Evolutionary conservation across 1,140 invertebrate genomes (phyloP), one percentile per base, ranked within the genome.

Genomic region (Bombus confusus): DNA sequence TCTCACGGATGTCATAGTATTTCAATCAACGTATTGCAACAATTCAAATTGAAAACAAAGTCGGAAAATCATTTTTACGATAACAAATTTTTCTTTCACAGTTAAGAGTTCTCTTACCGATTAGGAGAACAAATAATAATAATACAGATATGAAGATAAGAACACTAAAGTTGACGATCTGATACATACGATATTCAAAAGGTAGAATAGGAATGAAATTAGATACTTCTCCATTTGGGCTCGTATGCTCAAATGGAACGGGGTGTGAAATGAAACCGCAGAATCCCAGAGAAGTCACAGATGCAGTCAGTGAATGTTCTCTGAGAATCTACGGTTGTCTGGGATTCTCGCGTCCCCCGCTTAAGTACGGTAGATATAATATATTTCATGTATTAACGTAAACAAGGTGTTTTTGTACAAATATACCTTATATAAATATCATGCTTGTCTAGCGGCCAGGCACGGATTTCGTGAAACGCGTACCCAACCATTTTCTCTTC

Each of bases 341-440:
- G 2, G 28, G 25, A 25, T 31, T 28, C 59, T 31, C 59, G 41
- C 39, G 57, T 81, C 34, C 37, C 47, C 47, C 75, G 43, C 39
- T 81, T 41, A 79, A 78, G 57, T 86, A 77, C 66, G 79, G 74
- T 91, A 88, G 83, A 90, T 89, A 91, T 91, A 90, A 93, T 90
- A 89, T 92, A 91, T 91, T 91, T 91, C 79, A 93, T 88, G 66
- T 92, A 88, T 89, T 92, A 92, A 93, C 88, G 71, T 91, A 93
- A 92, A 92, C 89, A 91, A 92, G 86, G 87, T 87, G 74, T 71
- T 88, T 91, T 89, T 92, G 87, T 93, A 92, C 90, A 92, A 92
- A 93, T 88, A 87, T 85, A 64, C 72, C 62, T 91, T 80, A 69
- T 87, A 92, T 88, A 91, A 92, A 88, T 93, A 88, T 83, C 75